Conservation (phyloP, 2,113 vertebrate genomes). For the Lethenteron camtschaticum region DNA sequence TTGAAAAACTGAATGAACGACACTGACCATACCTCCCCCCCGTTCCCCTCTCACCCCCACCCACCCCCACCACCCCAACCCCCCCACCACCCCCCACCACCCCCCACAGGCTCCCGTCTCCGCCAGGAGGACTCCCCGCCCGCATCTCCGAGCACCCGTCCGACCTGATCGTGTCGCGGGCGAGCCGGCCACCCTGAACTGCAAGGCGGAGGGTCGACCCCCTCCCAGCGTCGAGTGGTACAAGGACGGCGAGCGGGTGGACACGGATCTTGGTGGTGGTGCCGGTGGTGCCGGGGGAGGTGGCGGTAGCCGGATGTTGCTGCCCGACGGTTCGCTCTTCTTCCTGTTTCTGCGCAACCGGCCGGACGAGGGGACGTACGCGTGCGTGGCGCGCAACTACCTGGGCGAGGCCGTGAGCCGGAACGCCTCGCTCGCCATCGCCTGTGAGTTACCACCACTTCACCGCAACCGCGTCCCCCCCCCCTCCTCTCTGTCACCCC, state of each 20-base stretch:
- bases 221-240: slow-evolving; percentile 72
- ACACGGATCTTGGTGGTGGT: background rate
- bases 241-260: slow-evolving; percentile 44
- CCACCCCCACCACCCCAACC: too few species aligned
- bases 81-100: too few species aligned
- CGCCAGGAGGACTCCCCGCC: slow-evolving; percentile 49
- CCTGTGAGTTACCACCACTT: slow-evolving; percentile 64
- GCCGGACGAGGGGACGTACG: slow-evolving; percentile 80
- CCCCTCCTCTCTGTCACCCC: too few species aligned
- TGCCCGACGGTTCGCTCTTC: slow-evolving; percentile 84
- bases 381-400: slow-evolving; percentile 92
- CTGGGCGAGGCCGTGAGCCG: slow-evolving; percentile 90
- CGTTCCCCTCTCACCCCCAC: too few species aligned
- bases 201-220: slow-evolving; percentile 64
- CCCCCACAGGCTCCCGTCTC: slow-evolving; percentile 30
- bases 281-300: slow-evolving; percentile 11
- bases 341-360: slow-evolving; percentile 86
- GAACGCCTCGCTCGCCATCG: slow-evolving; percentile 90
- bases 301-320: slow-evolving; percentile 58
- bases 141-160: slow-evolving; percentile 68
- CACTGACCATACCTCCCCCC: too few species aligned
- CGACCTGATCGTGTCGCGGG: slow-evolving; percentile 68
- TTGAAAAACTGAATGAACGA: too few species aligned
- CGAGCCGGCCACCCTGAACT: slow-evolving; percentile 71
- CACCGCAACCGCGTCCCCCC: too few species aligned